phyloP scores from a whole-genome alignment of 2,797 vertebrate genomes.

The Labeo calbasu region DNA sequence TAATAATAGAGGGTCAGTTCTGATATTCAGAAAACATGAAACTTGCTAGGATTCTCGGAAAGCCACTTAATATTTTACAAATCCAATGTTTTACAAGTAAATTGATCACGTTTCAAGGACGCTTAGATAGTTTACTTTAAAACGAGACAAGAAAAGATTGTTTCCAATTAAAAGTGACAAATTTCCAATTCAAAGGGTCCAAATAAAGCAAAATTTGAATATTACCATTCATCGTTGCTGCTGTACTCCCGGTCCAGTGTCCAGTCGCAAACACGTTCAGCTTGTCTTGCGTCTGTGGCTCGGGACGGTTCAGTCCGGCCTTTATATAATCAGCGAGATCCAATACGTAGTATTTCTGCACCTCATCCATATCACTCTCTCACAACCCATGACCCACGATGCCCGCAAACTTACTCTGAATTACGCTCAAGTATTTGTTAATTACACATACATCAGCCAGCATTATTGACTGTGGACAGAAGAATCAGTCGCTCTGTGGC shows the following conservation, averaged over 20 bases:
- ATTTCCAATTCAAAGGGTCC: neutral
- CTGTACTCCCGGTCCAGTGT: constrained; percentile 53
- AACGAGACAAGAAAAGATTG: neutral
- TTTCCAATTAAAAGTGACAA: too few relatives aligned
- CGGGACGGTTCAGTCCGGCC: neutral
- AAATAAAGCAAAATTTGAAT: neutral
- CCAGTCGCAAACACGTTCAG: neutral
- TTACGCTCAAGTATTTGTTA: constrained; percentile 31
- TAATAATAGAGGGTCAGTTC: neutral
- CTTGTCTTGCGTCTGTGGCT: neutral
- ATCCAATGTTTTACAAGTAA: too few relatives aligned
- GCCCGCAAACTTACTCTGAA: constrained; percentile 19
- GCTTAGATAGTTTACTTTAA: neutral
- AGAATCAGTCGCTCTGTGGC: constrained; percentile 47
- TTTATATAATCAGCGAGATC: constrained; percentile 60
- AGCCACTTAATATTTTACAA: neutral
- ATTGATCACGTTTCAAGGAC: neutral
- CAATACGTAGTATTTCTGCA: constrained; percentile 34
- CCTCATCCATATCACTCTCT: constrained; percentile 39
- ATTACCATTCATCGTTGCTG: constrained; percentile 60
- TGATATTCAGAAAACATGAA: neutral
- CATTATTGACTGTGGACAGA: constrained; percentile 71
- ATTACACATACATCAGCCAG: constrained; percentile 59
- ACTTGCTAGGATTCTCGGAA: neutral
- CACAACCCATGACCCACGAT: constrained; percentile 39